These are phyloP conservation scores for Spheniscus humboldti DNA, from an alignment of 2,797 vertebrate species.

Conservation along the genomic window DNA sequence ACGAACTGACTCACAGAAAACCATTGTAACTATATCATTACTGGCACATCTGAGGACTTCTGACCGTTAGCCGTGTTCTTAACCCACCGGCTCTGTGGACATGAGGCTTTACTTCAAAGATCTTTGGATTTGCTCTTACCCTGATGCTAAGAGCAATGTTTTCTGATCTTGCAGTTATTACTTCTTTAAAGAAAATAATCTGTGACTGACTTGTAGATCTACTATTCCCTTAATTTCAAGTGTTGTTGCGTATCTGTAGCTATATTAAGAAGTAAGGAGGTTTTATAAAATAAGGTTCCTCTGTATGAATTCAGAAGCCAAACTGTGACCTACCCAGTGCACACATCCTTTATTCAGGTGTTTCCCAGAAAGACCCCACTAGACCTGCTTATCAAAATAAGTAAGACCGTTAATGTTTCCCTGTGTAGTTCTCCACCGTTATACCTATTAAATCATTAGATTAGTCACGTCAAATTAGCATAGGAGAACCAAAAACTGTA, in stretches of 20 bases:
- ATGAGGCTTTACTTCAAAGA: background rate
- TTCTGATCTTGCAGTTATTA: background rate
- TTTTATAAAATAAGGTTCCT: background rate
- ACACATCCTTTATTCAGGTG: background rate
- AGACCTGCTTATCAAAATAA: background rate
- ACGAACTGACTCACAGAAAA: background rate
- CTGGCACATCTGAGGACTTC: background rate
- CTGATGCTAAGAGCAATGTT: background rate
- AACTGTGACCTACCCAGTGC: background rate
- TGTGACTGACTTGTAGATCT: background rate
- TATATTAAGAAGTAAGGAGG: background rate
- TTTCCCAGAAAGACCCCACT: background rate
- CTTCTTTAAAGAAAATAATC: background rate
- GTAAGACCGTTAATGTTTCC: background rate
- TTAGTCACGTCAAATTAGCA: conserved; percentile 27
- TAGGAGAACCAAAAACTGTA: conserved; percentile 11
- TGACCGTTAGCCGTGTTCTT: background rate
- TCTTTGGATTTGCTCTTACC: background rate
- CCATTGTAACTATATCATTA: background rate
- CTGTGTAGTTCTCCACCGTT: background rate
- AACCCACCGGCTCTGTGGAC: background rate
- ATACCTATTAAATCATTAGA: conserved; percentile 19
- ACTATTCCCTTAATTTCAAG: background rate
- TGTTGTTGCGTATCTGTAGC: background rate
- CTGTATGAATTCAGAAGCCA: background rate